phyloP scores from a whole-genome alignment of 2,888 invertebrate genomes.

The Drepana falcataria region DNA sequence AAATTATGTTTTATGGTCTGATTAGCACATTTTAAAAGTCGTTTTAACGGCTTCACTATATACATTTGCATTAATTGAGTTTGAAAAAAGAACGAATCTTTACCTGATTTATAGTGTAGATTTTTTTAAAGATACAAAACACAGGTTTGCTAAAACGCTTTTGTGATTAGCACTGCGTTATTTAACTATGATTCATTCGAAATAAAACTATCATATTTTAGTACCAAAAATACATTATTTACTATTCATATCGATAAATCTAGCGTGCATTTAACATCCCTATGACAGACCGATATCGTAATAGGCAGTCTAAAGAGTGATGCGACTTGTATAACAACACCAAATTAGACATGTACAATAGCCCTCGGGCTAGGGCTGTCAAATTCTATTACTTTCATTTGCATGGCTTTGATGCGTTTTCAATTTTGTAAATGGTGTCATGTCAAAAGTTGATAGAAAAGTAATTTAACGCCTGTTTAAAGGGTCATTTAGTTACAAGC shows the following conservation, averaged over 20 bases:
- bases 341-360: slow-evolving; percentile 75
- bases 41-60: not conserved
- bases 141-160: not conserved
- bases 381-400: slow-evolving; percentile 2
- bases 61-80: not conserved
- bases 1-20: not conserved
- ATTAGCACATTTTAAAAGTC: not conserved
- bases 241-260: slow-evolving; percentile 23
- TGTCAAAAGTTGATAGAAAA: slow-evolving; percentile 14
- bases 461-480: not conserved
- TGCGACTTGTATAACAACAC: slow-evolving; percentile 75
- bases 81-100: not conserved
- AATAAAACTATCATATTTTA: too few relatives aligned
- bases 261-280: slow-evolving; percentile 30
- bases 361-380: slow-evolving; percentile 69
- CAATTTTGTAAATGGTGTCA: slow-evolving; percentile 2
- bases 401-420: not conserved
- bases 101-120: slow-evolving; percentile 10
- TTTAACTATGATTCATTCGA: too few relatives aligned
- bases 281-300: slow-evolving; percentile 65
- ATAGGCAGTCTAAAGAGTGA: slow-evolving; percentile 76
- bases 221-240: not conserved
- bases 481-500: not conserved
- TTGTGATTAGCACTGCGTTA: too few relatives aligned
- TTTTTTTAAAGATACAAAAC: slow-evolving; percentile 4